phyloP scores from a whole-genome alignment of 1,140 invertebrate species.

The Microplitis demolitor region DNA sequence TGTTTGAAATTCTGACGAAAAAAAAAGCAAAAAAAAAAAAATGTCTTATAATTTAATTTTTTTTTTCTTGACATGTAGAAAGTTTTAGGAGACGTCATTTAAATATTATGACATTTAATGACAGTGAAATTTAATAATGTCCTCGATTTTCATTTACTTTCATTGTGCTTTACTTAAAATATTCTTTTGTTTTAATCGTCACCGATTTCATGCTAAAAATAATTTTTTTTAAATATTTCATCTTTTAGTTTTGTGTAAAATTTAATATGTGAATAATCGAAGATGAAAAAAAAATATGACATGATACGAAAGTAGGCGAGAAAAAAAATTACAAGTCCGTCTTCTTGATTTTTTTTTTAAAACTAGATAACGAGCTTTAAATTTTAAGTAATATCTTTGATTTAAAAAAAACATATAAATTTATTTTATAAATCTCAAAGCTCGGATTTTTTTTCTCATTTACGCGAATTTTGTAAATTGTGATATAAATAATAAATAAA shows the following conservation, averaged over 20 bases:
- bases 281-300: conserved; percentile 11
- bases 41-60: background rate
- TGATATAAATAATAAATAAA: conserved; percentile 61
- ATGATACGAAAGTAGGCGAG: conserved; percentile 18
- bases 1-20: background rate
- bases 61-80: background rate
- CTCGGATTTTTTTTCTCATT: background rate
- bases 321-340: conserved; percentile 36
- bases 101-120: background rate
- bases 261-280: background rate
- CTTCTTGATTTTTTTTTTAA: conserved; percentile 29
- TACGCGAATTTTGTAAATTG: conserved; percentile 60
- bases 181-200: background rate
- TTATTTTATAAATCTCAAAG: background rate
- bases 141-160: background rate
- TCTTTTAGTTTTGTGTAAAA: no score
- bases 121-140: background rate
- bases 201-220: background rate
- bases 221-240: background rate
- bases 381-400: conserved; percentile 20
- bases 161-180: background rate
- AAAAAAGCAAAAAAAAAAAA: background rate
- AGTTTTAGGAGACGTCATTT: background rate
- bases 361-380: conserved; percentile 32
- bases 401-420: conserved; percentile 19